Base-by-base conservation (phyloP, 2,113 vertebrate species). In the Plestiodon gilberti region DNA sequence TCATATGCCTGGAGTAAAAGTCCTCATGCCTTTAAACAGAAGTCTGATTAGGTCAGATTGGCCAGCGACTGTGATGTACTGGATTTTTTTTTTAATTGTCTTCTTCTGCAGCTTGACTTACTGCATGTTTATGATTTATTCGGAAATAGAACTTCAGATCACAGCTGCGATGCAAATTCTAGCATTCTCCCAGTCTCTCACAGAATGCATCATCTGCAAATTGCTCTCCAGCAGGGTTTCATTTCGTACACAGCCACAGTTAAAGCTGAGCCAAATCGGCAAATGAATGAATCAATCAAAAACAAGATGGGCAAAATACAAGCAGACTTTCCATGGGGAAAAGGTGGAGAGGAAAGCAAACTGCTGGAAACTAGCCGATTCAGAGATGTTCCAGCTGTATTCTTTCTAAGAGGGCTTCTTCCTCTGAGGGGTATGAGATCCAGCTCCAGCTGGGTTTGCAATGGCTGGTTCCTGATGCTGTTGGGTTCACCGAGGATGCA, bases 361-460 rank as follows among this genome's bases (percentile, higher is more conserved):
- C n/a, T 74, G 17, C 87, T 0, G 0, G 4, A 14, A 64, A 71
- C 14, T 69, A 25, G 61, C 0, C 1, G 0, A 0, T 79, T 71
- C 33, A 23, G n/a, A 82, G 59, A 14, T 30, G 43, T 48, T 48
- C 43, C 43, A 48, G 43, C 8, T 4, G 38, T 1, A 28, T 25
- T n/a, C 9, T 74, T 28, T 10, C 40, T 28, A 14, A 8, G 40
- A 40, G 4, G 43, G 43, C 43, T 48, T 48, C 43, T 48, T 48
- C 38, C 71, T 20, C 11, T 9, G 57, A 22, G 55, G 38, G 18
- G 57, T 5, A 8, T 11, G 33, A 77, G 75, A 10, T 10, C 76
- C 43, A 48, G 43, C 43, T 48, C 43, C 43, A 48, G 43, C 43
- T 48, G 43, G 43, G 43, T 48, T 48, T 8, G 43, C 43, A 48